phyloP scores from a whole-genome alignment of 92 coral and sea anemone species.

The Umimayanthus chanpuru region DNA sequence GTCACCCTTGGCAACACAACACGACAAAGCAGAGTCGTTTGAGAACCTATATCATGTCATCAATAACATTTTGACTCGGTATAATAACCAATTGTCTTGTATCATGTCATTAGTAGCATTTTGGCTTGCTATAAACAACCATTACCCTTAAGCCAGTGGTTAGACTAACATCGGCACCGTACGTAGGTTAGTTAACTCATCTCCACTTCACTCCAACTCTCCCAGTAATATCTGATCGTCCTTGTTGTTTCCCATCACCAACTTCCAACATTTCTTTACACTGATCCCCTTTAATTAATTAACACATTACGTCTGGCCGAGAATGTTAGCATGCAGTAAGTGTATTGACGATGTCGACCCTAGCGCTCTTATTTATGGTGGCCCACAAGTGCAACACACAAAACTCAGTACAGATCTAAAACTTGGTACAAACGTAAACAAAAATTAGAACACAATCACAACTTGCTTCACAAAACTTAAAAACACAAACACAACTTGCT shows the following conservation, averaged over 20 bases:
- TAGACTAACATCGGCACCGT: neutral
- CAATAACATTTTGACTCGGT: no score
- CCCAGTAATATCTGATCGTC: neutral
- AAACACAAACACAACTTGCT: no score
- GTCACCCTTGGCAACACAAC: no score
- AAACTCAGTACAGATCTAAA: no score
- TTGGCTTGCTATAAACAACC: no score
- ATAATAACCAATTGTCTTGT: no score
- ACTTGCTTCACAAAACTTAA: no score
- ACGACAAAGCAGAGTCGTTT: no score
- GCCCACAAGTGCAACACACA: no score
- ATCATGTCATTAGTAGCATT: neutral
- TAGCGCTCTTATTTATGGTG: neutral
- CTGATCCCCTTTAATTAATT: neutral
- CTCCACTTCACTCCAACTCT: neutral
- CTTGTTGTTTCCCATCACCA: neutral
- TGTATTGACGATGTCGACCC: neutral
- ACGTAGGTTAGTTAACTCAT: neutral
- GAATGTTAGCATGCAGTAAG: slow-evolving; percentile 12
- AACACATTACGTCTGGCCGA: slow-evolving; percentile 32
- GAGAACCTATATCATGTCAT: neutral
- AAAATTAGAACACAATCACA: no score
- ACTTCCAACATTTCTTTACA: neutral
- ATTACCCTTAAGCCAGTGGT: no score
- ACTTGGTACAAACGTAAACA: no score